Percentiles rank a stretch among this genome's conserved stretches.
These are phyloP conservation scores for Miichthys miiuy DNA, from an alignment of 2,797 vertebrate species.

Conservation along the genomic window DNA sequence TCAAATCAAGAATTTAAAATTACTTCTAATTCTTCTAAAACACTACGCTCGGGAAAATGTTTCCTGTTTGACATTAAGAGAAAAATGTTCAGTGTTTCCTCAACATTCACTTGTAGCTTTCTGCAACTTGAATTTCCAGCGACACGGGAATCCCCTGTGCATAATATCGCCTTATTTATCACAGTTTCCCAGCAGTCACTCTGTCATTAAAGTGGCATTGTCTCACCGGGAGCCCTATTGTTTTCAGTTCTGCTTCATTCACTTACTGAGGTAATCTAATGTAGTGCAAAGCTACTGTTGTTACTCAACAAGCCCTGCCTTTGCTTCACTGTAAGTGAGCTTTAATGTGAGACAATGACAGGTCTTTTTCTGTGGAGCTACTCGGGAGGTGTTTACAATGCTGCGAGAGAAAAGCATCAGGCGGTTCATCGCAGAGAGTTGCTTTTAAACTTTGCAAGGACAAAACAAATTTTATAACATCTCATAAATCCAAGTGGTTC, in stretches of 20 bases:
- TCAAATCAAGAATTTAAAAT: neutral
- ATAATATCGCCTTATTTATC: conserved; percentile 28
- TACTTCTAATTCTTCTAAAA: conserved; percentile 10
- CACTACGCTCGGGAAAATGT: neutral
- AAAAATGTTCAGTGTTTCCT: conserved; percentile 24
- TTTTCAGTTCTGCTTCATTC: conserved; percentile 27
- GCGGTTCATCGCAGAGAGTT: neutral
- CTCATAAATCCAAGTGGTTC: neutral
- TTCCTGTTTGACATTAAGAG: conserved; percentile 24
- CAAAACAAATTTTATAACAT: conserved; percentile 9
- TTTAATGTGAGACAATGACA: neutral
- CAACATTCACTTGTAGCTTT: neutral
- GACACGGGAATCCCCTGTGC: conserved; percentile 33
- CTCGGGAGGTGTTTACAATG: neutral
- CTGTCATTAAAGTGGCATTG: conserved; percentile 29
- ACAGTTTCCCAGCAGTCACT: conserved; percentile 32
- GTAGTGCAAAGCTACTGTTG: conserved; percentile 7
- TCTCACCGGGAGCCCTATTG: conserved; percentile 48
- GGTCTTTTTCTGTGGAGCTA: neutral
- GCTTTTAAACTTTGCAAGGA: neutral
- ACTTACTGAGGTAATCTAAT: conserved; percentile 31
- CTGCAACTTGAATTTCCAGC: conserved; percentile 17
- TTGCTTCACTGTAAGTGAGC: conserved; percentile 7
- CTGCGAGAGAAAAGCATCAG: neutral
- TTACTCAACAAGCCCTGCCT: conserved; percentile 4